phyloP scores from a whole-genome alignment of 53 echinoderm and acorn worm genomes.

The Patiria pectinifera region DNA sequence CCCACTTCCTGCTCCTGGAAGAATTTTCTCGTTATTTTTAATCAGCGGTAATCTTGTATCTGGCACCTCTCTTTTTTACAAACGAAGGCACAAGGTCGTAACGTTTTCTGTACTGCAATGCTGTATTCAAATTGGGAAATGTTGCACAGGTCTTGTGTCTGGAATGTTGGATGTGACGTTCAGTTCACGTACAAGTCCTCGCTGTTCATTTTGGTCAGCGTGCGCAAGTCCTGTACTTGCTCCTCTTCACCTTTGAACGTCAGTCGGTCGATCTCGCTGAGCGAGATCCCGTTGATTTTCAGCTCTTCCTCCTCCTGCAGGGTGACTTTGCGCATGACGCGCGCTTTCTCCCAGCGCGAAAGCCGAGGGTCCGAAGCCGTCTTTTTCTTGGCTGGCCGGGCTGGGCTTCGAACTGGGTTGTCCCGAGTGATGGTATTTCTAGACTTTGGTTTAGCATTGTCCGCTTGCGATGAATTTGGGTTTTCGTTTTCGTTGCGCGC shows the following conservation, averaged over 20 bases:
- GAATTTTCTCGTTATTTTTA: too few species aligned
- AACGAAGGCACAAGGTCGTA: background rate
- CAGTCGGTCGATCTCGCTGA: constrained; percentile 88
- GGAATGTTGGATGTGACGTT: background rate
- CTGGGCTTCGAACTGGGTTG: background rate
- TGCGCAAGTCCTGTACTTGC: constrained; percentile 19
- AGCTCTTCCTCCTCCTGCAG: constrained; percentile 82
- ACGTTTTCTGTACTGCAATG: background rate
- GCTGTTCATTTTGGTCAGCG: constrained; percentile 15
- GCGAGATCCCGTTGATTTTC: constrained; percentile 80
- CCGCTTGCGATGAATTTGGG: background rate
- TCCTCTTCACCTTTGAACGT: constrained; percentile 75
- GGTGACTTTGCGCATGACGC: constrained; percentile 64
- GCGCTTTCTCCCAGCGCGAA: constrained; percentile 71
- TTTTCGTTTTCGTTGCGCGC: too few species aligned
- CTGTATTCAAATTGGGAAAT: background rate
- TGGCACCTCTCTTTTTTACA: too few species aligned
- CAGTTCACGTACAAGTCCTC: constrained; percentile 15
- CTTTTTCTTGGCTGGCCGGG: constrained; percentile 16
- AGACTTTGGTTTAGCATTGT: background rate
- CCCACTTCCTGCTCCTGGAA: too few species aligned
- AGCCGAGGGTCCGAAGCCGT: constrained; percentile 50
- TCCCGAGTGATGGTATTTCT: background rate
- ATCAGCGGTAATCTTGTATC: too few species aligned
- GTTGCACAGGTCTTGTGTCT: background rate